Base-by-base conservation (phyloP, 2,888 invertebrate species). In the Cepaea hortensis region DNA sequence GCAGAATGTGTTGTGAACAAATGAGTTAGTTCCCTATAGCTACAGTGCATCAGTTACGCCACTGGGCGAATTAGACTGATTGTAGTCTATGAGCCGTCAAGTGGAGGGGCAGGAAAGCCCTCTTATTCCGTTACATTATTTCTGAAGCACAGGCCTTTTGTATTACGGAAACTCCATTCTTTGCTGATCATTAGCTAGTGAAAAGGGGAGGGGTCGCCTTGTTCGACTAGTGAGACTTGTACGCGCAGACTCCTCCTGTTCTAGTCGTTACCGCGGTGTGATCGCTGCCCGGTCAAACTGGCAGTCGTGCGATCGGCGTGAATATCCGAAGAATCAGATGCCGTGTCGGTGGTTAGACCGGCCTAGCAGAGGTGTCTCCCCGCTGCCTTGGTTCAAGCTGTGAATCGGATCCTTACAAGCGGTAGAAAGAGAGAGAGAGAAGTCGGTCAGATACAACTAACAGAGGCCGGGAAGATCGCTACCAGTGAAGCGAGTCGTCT, bases 241-340 rank as follows among this genome's bases (percentile, higher is more conserved):
- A 79, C 77, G 61, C 77, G 61, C 77, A 79, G 77, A 50, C 77
- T 79, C 77, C 77, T 61, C 77, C 77, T 23, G 77, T 61, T 61
- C 11, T 6, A 79, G 55, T 61, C 77, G 77, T 79, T 61, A 79
- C 23, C 61, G 61, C 77, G 77, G n/a, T 61, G 61, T 61, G 77
- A 79, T 79, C 77, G 77, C 77, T n/a, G 77, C n/a, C 61, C n/a
- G 77, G 55, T 61, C 77, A n/a, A 61, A 79, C 50, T 76, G 50
- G 18, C 77, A 61, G 61, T 61, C 13, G 77, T n/a, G 61, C 55
- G 77, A 61, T 79, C 77, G 23, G 61, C 61, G 50, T 79, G 77
- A 76, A 76, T 79, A 23, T 79, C 61, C 18, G 77, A 61, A 55
- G 77, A 79, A 79, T 79, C 55, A 61, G 55, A 20, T 61, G 55